Evolutionary conservation across 64 coral and sea anemone genomes (phyloP).

Genomic region (Porites australiensis): DNA sequence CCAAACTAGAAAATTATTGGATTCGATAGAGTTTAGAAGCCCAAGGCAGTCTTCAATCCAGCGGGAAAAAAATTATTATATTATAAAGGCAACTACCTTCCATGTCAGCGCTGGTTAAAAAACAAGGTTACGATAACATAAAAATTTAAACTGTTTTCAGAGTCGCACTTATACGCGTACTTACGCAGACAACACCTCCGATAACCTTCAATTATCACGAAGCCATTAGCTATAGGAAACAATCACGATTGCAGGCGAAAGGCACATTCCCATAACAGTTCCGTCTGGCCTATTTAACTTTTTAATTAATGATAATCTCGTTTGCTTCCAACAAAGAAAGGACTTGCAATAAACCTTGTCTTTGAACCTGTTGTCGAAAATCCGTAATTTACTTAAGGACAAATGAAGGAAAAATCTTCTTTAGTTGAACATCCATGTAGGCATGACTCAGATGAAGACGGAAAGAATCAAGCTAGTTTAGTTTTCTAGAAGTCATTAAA

Average conservation of each 20-base stretch:
- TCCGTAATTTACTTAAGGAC: background rate
- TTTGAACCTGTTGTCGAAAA: background rate
- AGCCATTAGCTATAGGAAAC: too few relatives aligned
- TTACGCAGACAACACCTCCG: too few relatives aligned
- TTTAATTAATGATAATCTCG: slow-evolving; percentile 6
- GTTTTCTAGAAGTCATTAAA: too few relatives aligned
- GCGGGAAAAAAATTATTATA: background rate
- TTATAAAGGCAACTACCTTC: background rate
- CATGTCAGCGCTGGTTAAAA: background rate
- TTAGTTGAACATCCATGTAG: background rate
- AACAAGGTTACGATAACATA: background rate
- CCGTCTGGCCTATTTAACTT: background rate
- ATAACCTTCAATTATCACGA: too few relatives aligned
- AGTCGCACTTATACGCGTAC: too few relatives aligned
- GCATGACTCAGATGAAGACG: background rate
- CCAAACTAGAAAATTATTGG: slow-evolving; percentile 17
- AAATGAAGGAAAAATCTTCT: background rate
- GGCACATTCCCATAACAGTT: background rate
- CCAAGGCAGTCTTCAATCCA: background rate
- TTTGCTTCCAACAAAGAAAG: background rate
- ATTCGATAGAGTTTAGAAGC: background rate
- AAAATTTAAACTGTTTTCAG: too few relatives aligned
- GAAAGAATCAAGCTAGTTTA: background rate
- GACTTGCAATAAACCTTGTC: background rate
- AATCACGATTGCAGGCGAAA: too few relatives aligned